These are phyloP conservation scores for Scotopteryx bipunctaria DNA, from an alignment of 2,888 invertebrate genomes.

Conservation along the genomic window DNA sequence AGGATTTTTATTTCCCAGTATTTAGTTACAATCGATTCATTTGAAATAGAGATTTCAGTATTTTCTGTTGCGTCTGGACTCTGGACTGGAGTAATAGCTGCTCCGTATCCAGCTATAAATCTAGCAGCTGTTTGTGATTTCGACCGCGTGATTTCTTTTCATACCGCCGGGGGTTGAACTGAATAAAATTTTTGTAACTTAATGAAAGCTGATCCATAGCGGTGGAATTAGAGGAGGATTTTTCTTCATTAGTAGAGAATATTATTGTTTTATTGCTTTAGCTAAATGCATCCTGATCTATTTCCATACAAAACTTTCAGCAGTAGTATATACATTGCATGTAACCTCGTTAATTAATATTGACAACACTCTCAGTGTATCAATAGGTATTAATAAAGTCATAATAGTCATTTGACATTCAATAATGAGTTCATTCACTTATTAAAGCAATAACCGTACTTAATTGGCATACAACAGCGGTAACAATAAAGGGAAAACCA, in stretches of 20 bases:
- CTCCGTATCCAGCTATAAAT: constrained; percentile 11
- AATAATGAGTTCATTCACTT: constrained; percentile 25
- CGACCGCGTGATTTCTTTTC: constrained; percentile 11
- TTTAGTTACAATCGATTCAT: constrained; percentile 23
- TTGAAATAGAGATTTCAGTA: constrained; percentile 21
- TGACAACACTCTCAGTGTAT: constrained; percentile 5
- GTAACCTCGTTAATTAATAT: not conserved
- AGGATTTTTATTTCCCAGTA: constrained; percentile 21
- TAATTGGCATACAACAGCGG: constrained; percentile 12
- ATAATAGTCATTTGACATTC: constrained; percentile 23
- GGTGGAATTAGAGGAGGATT: not conserved
- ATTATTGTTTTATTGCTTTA: not conserved
- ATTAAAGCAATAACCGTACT: constrained; percentile 29
- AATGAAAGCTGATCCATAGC: not conserved
- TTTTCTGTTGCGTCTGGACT: constrained; percentile 14
- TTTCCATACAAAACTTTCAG: not conserved
- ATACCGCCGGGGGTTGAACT: constrained; percentile 1
- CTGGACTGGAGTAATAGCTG: constrained; percentile 13
- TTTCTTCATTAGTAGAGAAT: too few relatives aligned
- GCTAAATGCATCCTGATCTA: too few relatives aligned
- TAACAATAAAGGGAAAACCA: constrained; percentile 25
- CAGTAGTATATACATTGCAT: too few relatives aligned
- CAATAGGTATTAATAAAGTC: constrained; percentile 1
- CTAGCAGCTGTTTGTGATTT: constrained; percentile 20
- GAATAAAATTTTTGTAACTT: not conserved